Evolutionary conservation across 2,888 invertebrate species (phyloP).

Genomic region (Brachyptera risi): DNA sequence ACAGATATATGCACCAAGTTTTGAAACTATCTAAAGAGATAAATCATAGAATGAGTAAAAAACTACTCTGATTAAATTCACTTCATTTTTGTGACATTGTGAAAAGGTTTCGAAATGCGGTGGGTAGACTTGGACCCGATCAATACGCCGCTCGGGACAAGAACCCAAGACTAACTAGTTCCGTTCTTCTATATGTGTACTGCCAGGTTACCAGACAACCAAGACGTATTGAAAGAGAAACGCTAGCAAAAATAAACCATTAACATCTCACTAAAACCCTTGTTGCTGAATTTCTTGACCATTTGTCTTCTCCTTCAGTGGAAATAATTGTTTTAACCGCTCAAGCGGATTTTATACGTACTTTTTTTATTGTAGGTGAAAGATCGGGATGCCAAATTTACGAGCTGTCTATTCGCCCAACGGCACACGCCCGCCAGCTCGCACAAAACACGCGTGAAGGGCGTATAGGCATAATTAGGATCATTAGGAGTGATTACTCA

Average conservation of each 20-base stretch:
- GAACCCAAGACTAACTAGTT: slow-evolving; percentile 5
- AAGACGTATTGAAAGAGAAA: not conserved
- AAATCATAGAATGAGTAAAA: too few relatives aligned
- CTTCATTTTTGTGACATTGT: too few relatives aligned
- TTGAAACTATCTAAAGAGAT: too few relatives aligned
- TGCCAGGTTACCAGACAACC: not conserved
- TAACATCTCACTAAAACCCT: too few relatives aligned
- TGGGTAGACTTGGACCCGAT: slow-evolving; percentile 1
- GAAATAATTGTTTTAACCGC: slow-evolving; percentile 13
- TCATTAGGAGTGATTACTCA: too few relatives aligned
- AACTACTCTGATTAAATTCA: too few relatives aligned
- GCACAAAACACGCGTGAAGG: not conserved
- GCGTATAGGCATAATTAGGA: too few relatives aligned
- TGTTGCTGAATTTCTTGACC: too few relatives aligned
- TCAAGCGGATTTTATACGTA: not conserved
- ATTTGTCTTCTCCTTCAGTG: not conserved
- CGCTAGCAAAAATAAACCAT: not conserved
- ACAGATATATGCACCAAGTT: too few relatives aligned
- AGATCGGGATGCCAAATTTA: too few relatives aligned
- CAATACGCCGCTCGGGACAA: slow-evolving; percentile 15
- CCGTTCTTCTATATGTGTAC: not conserved
- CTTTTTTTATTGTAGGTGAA: not conserved
- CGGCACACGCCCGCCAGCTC: not conserved
- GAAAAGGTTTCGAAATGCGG: too few relatives aligned
- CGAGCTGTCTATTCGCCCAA: too few relatives aligned